Evolutionary conservation across 2,113 vertebrate genomes (phyloP).

Genomic region (Felis chaus): DNA sequence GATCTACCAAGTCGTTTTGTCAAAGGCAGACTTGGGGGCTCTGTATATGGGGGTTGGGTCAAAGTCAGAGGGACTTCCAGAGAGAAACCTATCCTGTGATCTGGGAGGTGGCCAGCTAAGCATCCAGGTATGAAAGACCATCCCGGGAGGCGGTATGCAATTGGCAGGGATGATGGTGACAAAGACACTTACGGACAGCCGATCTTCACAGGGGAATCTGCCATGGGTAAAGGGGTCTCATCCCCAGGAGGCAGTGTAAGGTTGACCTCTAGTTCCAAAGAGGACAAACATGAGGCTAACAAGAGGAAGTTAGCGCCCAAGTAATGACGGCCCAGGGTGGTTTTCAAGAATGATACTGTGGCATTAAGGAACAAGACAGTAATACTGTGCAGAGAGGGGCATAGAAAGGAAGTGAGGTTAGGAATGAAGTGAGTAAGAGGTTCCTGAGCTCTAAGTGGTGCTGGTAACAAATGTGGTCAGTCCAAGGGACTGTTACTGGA

Average conservation of each 20-base stretch:
- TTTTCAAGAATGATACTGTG: not conserved
- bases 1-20: not conserved
- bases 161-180: not conserved
- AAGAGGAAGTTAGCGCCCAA: not conserved
- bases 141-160: accelerated
- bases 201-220: accelerated
- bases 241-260: not conserved
- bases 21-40: not conserved
- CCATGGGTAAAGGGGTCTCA: not conserved
- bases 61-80: accelerated
- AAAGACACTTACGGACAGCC: accelerated
- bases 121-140: not conserved
- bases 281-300: not conserved
- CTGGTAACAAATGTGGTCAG: not conserved
- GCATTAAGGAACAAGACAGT: not conserved
- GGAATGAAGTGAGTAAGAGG: too few relatives aligned
- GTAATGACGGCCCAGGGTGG: accelerated
- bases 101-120: not conserved
- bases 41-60: too few relatives aligned
- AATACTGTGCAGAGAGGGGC: accelerated
- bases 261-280: not conserved
- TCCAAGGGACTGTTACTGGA: too few relatives aligned
- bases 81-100: too few relatives aligned
- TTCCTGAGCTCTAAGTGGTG: not conserved
- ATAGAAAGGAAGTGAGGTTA: not conserved